These are phyloP conservation scores for Thunnus albacares DNA, from an alignment of 2,797 vertebrate genomes.

Conservation along the genomic window DNA sequence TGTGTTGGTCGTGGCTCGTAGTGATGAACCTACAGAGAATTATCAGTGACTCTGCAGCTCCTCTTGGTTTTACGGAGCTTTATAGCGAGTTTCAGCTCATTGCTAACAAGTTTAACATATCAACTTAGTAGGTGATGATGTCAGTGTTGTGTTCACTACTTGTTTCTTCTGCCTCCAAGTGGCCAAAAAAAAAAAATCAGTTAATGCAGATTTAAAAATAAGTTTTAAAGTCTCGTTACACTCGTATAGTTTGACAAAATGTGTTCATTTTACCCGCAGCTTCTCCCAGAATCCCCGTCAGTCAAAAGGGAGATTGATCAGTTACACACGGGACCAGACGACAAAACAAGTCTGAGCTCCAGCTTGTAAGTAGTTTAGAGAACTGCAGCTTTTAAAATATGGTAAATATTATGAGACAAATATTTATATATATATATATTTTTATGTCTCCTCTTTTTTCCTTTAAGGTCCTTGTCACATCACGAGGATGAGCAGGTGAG, in stretches of 20 bases:
- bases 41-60: no score
- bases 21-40: no score
- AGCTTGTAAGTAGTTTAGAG: conserved; percentile 80
- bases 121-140: no score
- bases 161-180: no score
- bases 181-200: no score
- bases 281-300: conserved; percentile 70
- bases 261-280: conserved; percentile 12
- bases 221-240: neutral
- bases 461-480: conserved; percentile 81
- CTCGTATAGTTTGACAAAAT: neutral
- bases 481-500: conserved; percentile 82
- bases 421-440: neutral
- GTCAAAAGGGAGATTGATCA: conserved; percentile 83
- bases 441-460: neutral
- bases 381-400: neutral
- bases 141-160: no score
- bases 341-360: conserved; percentile 82
- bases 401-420: neutral
- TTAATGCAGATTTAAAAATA: no score
- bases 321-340: conserved; percentile 68
- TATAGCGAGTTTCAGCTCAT: no score
- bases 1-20: neutral
- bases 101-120: no score
- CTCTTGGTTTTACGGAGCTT: no score